Base-by-base conservation (phyloP, 2,113 vertebrate species). In the Xenus cinereus region DNA sequence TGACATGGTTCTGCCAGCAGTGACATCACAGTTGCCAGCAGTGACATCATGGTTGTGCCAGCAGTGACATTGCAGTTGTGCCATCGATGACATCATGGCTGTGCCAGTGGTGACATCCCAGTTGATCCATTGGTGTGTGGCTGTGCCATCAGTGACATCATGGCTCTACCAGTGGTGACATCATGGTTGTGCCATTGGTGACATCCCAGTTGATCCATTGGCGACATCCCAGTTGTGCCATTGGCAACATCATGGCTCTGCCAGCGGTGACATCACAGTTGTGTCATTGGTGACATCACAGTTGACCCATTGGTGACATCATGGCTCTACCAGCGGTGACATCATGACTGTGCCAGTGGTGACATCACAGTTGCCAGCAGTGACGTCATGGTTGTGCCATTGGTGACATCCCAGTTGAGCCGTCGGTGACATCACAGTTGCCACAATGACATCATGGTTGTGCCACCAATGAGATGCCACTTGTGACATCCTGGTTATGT, bases 201-300 rank as follows among this genome's bases (percentile, higher is more conserved):
- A 73, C 15, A 8, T 54, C 50, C 23, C 26, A 30, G 41, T 43
- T 43, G 14, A 15, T 14, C 45, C 45, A 5, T 27, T 24, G 16
- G 10, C 32, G 53, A 56, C 28, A 19, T 54, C 53, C 1, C 5
- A 4, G n/a, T 12, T 19, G 28, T 7, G 7, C 21, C 59, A 39
- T 4, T 8, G 4, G 32, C 12, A 12, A n/a, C 45, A 5, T 35
- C 66, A 0, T 1, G 3, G 45, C 14, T n/a, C 3, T 4, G 16
- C 45, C 32, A 18, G 3, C 1, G 5, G 10, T 27, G 45, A 32
- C 53, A 19, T 56, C 28, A 4, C 7, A 17, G 53, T 54, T 45
- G 43, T 45, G 43, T 6, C 43, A 17, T 45, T 18, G 17, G 43
- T 45, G 16, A 45, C 43, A 45, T 45, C 45, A 7, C 17, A 19